A percentile compares a stretch with the other conserved stretches of the same genome.
These are phyloP conservation scores for Protomyctophum bolini DNA, from an alignment of 2,113 vertebrate genomes.

Conservation along the genomic window DNA sequence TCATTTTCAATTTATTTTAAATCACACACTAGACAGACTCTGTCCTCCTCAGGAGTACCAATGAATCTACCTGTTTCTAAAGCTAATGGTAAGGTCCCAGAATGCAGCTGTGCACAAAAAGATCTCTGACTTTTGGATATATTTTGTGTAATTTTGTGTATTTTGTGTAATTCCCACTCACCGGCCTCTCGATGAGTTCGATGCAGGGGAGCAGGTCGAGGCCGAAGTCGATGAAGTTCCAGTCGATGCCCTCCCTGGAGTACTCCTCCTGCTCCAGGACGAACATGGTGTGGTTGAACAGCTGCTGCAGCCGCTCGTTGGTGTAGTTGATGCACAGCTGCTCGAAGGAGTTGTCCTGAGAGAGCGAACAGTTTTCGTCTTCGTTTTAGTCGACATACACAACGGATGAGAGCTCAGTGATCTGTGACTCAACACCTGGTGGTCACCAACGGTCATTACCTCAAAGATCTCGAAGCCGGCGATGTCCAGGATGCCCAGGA, in stretches of 20 bases:
- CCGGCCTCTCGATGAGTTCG: conserved; percentile 91
- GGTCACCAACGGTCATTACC: conserved; percentile 69
- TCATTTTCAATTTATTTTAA: too few relatives aligned
- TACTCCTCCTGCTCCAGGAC: conserved; percentile 98
- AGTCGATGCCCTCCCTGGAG: conserved; percentile 95
- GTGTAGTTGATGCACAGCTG: conserved; percentile 98
- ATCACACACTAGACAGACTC: too few relatives aligned
- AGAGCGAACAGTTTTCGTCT: too few relatives aligned
- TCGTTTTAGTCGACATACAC: not conserved
- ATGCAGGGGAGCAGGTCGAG: conserved; percentile 96
- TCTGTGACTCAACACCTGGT: not conserved
- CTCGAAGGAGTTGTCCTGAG: conserved; percentile 95
- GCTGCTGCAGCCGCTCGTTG: conserved; percentile 97
- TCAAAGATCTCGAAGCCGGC: conserved; percentile 98
- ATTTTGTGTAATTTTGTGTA: too few relatives aligned
- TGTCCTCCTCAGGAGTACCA: too few relatives aligned
- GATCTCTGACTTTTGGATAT: too few relatives aligned
- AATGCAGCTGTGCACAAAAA: too few relatives aligned
- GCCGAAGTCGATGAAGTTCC: conserved; percentile 98
- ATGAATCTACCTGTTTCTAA: too few relatives aligned
- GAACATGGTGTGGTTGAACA: conserved; percentile 99
- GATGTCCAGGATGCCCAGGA: conserved; percentile 97
- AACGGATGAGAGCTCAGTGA: not conserved
- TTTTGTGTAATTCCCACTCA: conserved; percentile 47
- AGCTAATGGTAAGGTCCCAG: too few relatives aligned